These are phyloP conservation scores for Neodiprion fabricii DNA, from an alignment of 1,140 invertebrate genomes.

Conservation along the genomic window DNA sequence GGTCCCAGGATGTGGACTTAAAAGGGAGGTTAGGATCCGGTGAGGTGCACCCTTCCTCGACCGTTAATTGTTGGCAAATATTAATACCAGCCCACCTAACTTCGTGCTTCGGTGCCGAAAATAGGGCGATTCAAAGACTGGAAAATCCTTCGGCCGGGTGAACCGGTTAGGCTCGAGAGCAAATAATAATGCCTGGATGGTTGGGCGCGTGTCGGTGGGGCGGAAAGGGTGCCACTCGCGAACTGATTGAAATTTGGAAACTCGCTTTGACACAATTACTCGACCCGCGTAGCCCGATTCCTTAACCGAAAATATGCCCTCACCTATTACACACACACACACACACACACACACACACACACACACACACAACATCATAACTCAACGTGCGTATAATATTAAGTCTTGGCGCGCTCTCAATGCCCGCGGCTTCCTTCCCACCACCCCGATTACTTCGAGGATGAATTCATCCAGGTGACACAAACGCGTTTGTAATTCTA, in stretches of 20 bases:
- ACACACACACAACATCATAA: background rate
- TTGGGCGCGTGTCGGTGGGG: slow-evolving; percentile 43
- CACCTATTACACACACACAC: background rate
- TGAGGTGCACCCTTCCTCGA: slow-evolving; percentile 23
- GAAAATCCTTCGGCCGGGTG: slow-evolving; percentile 43
- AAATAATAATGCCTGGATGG: slow-evolving; percentile 63
- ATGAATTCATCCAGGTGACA: background rate
- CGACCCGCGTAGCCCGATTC: slow-evolving; percentile 23
- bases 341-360: background rate
- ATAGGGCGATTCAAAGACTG: slow-evolving; percentile 43
- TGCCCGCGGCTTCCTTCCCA: background rate
- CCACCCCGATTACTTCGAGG: background rate
- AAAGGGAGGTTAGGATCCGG: slow-evolving; percentile 41
- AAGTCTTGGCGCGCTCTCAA: background rate
- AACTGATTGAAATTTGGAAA: slow-evolving; percentile 61
- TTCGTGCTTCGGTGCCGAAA: slow-evolving; percentile 9
- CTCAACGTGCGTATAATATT: background rate
- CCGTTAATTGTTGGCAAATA: slow-evolving; percentile 63
- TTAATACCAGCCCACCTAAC: slow-evolving; percentile 53
- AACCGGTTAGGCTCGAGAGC: slow-evolving; percentile 59
- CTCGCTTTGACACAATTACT: slow-evolving; percentile 62
- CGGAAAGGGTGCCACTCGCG: slow-evolving; percentile 35
- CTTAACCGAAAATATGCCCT: too few species aligned
- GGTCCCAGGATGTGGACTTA: slow-evolving; percentile 47
- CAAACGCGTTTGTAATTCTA: slow-evolving; percentile 5